Evolutionary conservation across 2,113 vertebrate genomes (phyloP), one percentile per base, ranked within the genome.

Genomic region (Eupsittula cactorum): DNA sequence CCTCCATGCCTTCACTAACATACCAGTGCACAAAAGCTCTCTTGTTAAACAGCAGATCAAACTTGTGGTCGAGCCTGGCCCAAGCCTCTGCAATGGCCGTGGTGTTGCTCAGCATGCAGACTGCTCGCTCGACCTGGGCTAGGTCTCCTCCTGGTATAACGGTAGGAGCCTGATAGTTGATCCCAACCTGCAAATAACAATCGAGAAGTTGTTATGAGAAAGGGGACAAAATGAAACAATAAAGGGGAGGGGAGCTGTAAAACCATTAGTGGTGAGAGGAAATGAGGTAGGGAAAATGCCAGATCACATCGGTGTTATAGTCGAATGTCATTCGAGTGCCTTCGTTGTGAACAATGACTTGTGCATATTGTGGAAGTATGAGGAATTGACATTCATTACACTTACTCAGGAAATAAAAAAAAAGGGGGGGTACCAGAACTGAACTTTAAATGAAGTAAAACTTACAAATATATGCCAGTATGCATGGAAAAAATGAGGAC

Each of bases 21-120:
- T 98, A 98, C 98, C 98, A 98, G 78, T 98, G 98, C 80, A 98
- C 98, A 47, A 98, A 98, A 17, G 98, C 98, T 44, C 98, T 97
- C 94, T 98, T 98, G 95, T 98, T 98, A 0, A 98, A 98, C 98
- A 98, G 98, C 69, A 98, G 96, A 52, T 98, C 98, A 27, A 98
- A 98, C 90, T 98, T 98, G 95, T 98, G n/a, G 33, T 59, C 21
- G 2, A 59, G 57, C 57, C 57, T 59, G 57, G 98, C 98, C 98
- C 98, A 98, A 13, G 98, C 98, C 85, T 98, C 98, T 0, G 98
- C 98, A 1, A 98, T 98, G 16, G 98, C 98, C 0, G 98, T 98
- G 85, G 98, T 98, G 90, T 98, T 98, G 96, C 98, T 98, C 62
- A 98, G 96, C 98, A 98, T 98, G 93, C 98, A 98, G 1, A 98